Evolutionary conservation across 2,888 invertebrate species (phyloP), one percentile per base, ranked within the genome.

Genomic region (Xylota segnis): DNA sequence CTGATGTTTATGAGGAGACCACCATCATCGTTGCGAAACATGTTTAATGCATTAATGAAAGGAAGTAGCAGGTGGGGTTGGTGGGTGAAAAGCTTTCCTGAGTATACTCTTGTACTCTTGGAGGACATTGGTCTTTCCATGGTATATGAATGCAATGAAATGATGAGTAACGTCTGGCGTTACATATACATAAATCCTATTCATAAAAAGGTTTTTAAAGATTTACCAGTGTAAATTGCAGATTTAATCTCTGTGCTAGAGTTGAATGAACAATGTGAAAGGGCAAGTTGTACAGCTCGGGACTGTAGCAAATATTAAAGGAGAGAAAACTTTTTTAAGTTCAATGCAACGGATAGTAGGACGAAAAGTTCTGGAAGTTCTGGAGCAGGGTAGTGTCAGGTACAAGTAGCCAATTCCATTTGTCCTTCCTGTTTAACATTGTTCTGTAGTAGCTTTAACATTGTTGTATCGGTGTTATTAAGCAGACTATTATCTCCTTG

Each of bases 1-100:
- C 61, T 40, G 58, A 76, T 72, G 71, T 81, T 86, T 82, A 82
- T 82, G 65, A 71, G 34, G 56, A 54, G 14, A 72, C 34, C 56
- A 29, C 76, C 72, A 86, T 50, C 72, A 86, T 50, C 72, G 32
- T 52, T 68, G 66, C 68, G 76, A 56, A 77, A 86, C 82, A 86
- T 77, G 82, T 77, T 54, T 86, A 86, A 86, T 81, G 71, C 86
- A 86, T 86, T 86, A 86, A 86, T 86, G 82, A 86, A 66, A 78
- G 32, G 3, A 23, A 2, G 59, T 71, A 61, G 27, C 32, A 37
- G 37, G 45, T 34, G 18, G 29, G 32, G 1, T 16, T n/a, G 16
- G n/a, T 37, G 14, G 29, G 54, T 59, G 50, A 18, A 16, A 14
- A 59, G 59, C 16, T 68, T 50, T 65, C 12, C 45, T 47, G 54